phyloP scores from a whole-genome alignment of 2,888 invertebrate species.

The Melanotus villosus region DNA sequence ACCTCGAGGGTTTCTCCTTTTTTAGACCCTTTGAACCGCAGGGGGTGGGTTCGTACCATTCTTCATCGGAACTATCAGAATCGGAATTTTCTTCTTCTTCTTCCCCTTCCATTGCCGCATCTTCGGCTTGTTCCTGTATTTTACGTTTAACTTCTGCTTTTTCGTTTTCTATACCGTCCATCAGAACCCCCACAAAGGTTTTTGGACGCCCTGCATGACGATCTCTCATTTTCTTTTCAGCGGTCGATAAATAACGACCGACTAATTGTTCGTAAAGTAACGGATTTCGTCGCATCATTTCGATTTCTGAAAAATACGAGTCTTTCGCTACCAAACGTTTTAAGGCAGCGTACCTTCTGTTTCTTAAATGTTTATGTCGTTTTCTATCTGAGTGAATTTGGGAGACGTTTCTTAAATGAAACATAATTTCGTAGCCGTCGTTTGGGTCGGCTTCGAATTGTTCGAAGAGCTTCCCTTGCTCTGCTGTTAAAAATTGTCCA shows the following conservation, averaged over 20 bases:
- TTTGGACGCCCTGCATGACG: conserved; percentile 68
- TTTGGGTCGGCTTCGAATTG: conserved; percentile 61
- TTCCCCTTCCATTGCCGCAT: conserved; percentile 68
- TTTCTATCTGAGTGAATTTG: conserved; percentile 71
- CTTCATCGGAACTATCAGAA: conserved; percentile 52
- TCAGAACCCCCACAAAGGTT: conserved; percentile 82
- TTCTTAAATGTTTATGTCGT: conserved; percentile 72
- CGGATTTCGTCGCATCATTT: conserved; percentile 95
- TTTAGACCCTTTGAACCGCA: conserved; percentile 57
- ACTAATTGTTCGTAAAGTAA: conserved; percentile 91
- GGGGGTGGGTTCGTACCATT: conserved; percentile 51
- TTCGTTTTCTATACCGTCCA: conserved; percentile 86
- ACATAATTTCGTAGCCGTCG: conserved; percentile 73
- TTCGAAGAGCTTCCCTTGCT: conserved; percentile 82
- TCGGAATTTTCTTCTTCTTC: conserved; percentile 66
- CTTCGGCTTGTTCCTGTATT: conserved; percentile 75
- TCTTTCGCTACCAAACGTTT: conserved; percentile 76
- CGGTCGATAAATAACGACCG: conserved; percentile 86
- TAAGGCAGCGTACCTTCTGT: conserved; percentile 87
- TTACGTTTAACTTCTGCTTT: conserved; percentile 75
- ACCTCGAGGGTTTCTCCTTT: conserved; percentile 55
- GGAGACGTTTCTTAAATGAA: conserved; percentile 76
- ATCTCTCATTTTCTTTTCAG: conserved; percentile 79
- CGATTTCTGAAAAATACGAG: conserved; percentile 89
- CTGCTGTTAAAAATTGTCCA: conserved; percentile 77